A percentile compares a stretch with the other conserved stretches of the same genome.
Conservation (phyloP, 2,797 vertebrate species). For the Ctenopoma kingsleyae region DNA sequence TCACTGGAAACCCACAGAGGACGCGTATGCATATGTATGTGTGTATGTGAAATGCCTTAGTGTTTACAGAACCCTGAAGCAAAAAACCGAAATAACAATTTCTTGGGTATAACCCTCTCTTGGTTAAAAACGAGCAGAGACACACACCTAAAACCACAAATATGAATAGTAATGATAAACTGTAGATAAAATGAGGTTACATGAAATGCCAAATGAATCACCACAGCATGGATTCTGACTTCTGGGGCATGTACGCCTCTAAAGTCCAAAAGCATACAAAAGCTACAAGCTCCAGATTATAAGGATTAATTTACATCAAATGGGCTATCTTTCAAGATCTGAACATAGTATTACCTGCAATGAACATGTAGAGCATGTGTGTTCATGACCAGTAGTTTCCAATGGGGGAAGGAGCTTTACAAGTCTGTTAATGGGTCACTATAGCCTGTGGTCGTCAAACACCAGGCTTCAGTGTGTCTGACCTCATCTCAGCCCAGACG, state of each 20-base stretch:
- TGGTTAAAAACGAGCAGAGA: constrained; percentile 22
- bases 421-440: constrained; percentile 65
- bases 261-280: background rate
- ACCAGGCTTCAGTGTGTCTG: constrained; percentile 51
- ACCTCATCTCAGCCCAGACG: constrained; percentile 52
- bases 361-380: background rate
- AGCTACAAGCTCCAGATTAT: background rate
- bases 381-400: constrained; percentile 52
- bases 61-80: constrained; percentile 39
- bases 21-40: constrained; percentile 6
- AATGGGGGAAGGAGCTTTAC: constrained; percentile 43
- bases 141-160: constrained; percentile 33
- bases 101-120: constrained; percentile 24
- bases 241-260: constrained; percentile 12
- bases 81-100: constrained; percentile 42
- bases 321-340: background rate
- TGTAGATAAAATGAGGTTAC: constrained; percentile 19
- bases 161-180: constrained; percentile 46
- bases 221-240: constrained; percentile 11
- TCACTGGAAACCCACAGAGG: constrained; percentile 28
- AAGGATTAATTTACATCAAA: background rate
- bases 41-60: constrained; percentile 11
- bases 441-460: constrained; percentile 57
- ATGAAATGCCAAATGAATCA: constrained; percentile 22
- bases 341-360: constrained; percentile 3